Evolutionary conservation across 2,888 invertebrate species (phyloP).

Genomic region (Conistra vaccinii): DNA sequence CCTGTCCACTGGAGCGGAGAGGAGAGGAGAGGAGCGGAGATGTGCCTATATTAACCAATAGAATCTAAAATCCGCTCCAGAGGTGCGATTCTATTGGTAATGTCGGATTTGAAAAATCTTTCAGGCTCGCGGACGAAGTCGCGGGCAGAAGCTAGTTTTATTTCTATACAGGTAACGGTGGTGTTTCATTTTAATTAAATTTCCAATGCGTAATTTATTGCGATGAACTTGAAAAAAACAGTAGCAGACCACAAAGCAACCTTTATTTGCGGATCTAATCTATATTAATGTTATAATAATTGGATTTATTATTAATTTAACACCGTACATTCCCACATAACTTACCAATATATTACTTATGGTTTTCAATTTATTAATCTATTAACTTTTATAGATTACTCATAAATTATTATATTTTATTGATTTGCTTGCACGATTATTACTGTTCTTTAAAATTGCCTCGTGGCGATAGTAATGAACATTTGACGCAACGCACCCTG

Average conservation of each 20-base stretch:
- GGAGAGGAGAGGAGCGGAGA: no score
- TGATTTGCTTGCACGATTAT: slow-evolving; percentile 2
- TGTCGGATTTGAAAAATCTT: no score
- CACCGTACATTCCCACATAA: neutral
- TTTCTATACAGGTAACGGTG: no score
- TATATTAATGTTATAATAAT: slow-evolving; percentile 28
- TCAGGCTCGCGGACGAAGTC: no score
- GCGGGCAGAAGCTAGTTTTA: no score
- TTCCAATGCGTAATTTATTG: slow-evolving; percentile 9
- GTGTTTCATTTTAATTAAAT: neutral
- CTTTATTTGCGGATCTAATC: slow-evolving; percentile 25
- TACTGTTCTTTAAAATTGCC: no score
- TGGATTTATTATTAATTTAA: slow-evolving; percentile 8
- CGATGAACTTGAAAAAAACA: neutral
- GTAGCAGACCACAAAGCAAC: neutral
- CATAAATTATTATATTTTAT: slow-evolving; percentile 12
- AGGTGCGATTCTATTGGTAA: no score
- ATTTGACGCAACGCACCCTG: no score
- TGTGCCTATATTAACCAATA: no score
- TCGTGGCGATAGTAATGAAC: no score
- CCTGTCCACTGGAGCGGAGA: no score
- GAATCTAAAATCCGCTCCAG: no score
- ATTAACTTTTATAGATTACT: neutral
- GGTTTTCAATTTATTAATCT: slow-evolving; percentile 23
- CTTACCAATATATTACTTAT: neutral